These are phyloP conservation scores for Eptesicus fuscus DNA, from an alignment of 2,113 vertebrate genomes.

Conservation along the genomic window DNA sequence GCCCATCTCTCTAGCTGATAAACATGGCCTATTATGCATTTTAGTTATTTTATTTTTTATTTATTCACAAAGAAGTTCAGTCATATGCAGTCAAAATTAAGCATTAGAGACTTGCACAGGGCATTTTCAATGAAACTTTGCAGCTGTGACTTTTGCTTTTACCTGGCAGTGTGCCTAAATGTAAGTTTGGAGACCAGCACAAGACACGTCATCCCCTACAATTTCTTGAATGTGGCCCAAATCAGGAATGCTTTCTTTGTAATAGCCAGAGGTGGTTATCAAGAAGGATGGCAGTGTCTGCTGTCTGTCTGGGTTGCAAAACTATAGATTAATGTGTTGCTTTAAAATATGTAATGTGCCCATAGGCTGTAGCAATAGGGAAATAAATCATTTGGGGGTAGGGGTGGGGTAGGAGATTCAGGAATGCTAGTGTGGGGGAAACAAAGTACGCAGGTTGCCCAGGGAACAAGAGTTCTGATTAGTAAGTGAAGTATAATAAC, in stretches of 20 bases:
- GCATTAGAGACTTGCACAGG: neutral
- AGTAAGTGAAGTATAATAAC: neutral
- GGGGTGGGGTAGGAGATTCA: neutral
- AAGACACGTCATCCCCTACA: neutral
- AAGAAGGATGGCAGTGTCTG: slow-evolving; percentile 8
- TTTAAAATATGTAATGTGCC: slow-evolving; percentile 52
- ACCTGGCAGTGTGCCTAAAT: neutral
- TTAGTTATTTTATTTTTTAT: neutral
- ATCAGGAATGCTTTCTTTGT: slow-evolving; percentile 8
- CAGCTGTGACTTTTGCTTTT: neutral
- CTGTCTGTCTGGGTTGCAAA: slow-evolving; percentile 32
- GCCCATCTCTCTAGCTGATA: neutral
- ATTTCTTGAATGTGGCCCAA: neutral
- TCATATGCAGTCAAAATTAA: neutral
- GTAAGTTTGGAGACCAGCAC: neutral
- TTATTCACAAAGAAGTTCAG: neutral
- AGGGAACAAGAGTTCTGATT: slow-evolving; percentile 15
- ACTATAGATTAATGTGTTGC: slow-evolving; percentile 54
- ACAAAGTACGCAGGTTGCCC: slow-evolving; percentile 6
- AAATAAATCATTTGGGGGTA: slow-evolving; percentile 53
- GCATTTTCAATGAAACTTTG: neutral
- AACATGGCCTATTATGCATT: neutral
- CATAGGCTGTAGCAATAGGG: neutral
- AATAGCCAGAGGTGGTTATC: slow-evolving; percentile 37
- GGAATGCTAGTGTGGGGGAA: slow-evolving; percentile 9